Conservation (phyloP, 2,888 invertebrate genomes). For the Desoria tigrina region DNA sequence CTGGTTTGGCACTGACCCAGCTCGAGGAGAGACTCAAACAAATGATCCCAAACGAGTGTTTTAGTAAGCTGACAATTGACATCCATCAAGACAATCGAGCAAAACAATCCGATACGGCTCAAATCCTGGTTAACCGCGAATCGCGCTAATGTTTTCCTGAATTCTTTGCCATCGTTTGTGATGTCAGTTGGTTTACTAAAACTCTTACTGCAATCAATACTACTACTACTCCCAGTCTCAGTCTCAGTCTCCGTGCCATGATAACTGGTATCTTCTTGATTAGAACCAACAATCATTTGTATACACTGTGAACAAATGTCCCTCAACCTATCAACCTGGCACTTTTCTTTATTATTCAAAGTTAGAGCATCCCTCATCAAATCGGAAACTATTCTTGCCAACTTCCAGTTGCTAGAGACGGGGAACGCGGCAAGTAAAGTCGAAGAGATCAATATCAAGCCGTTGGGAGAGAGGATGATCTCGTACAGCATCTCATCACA, state of each 20-base stretch:
- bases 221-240: neutral
- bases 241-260: neutral
- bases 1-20: conserved; percentile 23
- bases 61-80: conserved; percentile 27
- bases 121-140: conserved; percentile 25
- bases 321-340: neutral
- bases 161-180: neutral
- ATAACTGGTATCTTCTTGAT: neutral
- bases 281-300: neutral
- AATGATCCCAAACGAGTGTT: conserved; percentile 28
- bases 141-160: neutral
- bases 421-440: conserved; percentile 33
- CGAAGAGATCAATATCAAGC: conserved; percentile 32
- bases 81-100: conserved; percentile 28
- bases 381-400: conserved; percentile 34
- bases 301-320: conserved; percentile 17
- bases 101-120: conserved; percentile 29
- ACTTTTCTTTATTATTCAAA: neutral
- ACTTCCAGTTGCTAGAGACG: conserved; percentile 36
- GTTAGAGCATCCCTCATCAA: conserved; percentile 28
- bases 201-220: no score
- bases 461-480: conserved; percentile 33
- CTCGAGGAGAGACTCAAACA: conserved; percentile 23
- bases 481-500: conserved; percentile 37
- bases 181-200: neutral